A percentile compares a stretch with the other conserved stretches of the same genome.
Evolutionary conservation across 2,113 vertebrate species (phyloP).

Genomic region (Crotalus helleri): DNA sequence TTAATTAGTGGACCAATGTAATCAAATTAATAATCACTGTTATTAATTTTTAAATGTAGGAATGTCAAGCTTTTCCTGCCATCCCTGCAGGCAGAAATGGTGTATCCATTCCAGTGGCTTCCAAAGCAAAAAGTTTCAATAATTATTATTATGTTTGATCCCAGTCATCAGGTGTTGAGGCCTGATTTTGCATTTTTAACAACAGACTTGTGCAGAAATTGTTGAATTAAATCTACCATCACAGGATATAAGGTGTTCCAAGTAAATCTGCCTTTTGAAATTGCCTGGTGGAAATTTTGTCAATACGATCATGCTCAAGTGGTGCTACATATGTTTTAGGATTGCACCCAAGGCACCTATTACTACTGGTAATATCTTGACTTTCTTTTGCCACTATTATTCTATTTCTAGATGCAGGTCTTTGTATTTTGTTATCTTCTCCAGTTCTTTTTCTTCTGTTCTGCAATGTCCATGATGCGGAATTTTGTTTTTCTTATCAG

Average conservation of each 20-base stretch:
- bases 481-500: no score
- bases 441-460: no score
- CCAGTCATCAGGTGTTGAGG: no score
- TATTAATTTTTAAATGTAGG: neutral
- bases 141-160: neutral
- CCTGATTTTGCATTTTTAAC: no score
- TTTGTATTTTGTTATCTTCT: no score
- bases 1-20: neutral
- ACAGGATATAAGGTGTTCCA: no score
- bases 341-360: neutral
- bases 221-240: no score
- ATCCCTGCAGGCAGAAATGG: neutral
- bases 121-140: neutral
- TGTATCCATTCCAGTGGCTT: neutral
- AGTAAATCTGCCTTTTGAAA: no score
- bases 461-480: no score
- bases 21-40: neutral
- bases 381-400: neutral
- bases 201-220: no score
- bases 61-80: neutral
- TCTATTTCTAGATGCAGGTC: no score
- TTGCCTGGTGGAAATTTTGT: neutral
- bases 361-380: neutral
- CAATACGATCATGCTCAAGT: neutral
- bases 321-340: neutral